Conservation (phyloP, 2,113 vertebrate genomes). For the Cervus canadensis region DNA sequence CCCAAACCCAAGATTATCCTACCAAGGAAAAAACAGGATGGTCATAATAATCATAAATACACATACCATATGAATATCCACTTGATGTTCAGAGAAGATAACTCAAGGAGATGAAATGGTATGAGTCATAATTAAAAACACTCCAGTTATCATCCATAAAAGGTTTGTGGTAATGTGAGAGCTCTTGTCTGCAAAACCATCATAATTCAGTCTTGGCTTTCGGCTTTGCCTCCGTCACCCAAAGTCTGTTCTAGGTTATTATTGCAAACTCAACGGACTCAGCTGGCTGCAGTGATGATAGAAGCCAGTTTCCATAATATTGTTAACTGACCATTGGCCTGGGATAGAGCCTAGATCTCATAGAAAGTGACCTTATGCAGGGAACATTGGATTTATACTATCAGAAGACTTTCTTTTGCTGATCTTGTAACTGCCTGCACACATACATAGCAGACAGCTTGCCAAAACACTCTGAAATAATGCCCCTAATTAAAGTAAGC, state of each 20-base stretch:
- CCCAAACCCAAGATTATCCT: slow-evolving; percentile 49
- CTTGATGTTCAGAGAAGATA: slow-evolving; percentile 56
- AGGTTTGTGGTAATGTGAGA: slow-evolving; percentile 58
- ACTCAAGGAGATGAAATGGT: slow-evolving; percentile 39
- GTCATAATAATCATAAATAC: slow-evolving; percentile 44
- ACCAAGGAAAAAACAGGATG: slow-evolving; percentile 55
- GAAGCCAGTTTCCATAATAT: slow-evolving; percentile 48
- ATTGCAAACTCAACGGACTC: background rate
- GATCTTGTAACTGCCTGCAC: background rate
- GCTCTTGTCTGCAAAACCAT: slow-evolving; percentile 19
- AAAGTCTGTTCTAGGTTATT: slow-evolving; percentile 53
- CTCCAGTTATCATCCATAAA: slow-evolving; percentile 42
- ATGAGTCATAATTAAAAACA: slow-evolving; percentile 76
- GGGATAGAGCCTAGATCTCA: background rate
- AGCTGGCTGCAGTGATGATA: background rate
- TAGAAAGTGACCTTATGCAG: background rate
- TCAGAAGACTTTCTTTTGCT: slow-evolving; percentile 36
- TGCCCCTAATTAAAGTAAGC: slow-evolving; percentile 62
- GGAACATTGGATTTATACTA: background rate
- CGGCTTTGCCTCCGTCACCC: slow-evolving; percentile 14
- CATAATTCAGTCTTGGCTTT: slow-evolving; percentile 26
- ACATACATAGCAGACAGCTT: background rate
- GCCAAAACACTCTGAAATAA: slow-evolving; percentile 42
- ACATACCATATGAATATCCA: slow-evolving; percentile 27
- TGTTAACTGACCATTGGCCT: background rate